Conservation (phyloP, 2,888 invertebrate genomes). For the Pyrochroa serraticornis region DNA sequence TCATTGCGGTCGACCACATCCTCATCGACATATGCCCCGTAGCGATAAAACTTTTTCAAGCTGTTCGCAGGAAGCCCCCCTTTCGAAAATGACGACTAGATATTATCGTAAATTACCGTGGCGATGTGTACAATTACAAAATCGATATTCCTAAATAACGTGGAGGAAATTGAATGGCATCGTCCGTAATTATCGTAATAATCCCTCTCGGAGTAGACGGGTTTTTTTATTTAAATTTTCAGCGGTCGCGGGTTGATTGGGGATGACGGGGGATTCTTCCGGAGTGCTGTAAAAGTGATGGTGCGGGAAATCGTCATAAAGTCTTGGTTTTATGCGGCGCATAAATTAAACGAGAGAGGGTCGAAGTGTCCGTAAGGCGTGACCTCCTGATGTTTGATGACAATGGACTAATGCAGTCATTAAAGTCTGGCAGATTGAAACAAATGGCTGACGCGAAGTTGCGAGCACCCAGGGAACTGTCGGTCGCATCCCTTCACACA, state of each 20-base stretch:
- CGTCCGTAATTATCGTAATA: conserved; percentile 21
- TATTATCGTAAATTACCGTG: conserved; percentile 23
- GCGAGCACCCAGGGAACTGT: conserved; percentile 56
- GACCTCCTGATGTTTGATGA: conserved; percentile 46
- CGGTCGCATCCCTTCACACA: conserved; percentile 61
- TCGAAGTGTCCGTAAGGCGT: conserved; percentile 38
- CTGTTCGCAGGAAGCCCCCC: conserved; percentile 9
- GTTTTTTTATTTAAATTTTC: neutral
- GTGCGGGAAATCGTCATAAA: conserved; percentile 32
- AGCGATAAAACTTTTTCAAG: conserved; percentile 4
- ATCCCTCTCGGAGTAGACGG: conserved; percentile 3
- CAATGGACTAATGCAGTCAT: conserved; percentile 50
- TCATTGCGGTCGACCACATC: conserved; percentile 40
- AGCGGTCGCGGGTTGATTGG: neutral
- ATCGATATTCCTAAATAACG: conserved; percentile 19
- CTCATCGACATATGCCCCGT: conserved; percentile 19
- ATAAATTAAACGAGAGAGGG: conserved; percentile 39
- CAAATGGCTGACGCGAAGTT: conserved; percentile 57
- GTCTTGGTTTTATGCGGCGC: conserved; percentile 30
- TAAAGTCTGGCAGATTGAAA: conserved; percentile 60
- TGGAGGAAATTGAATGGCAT: conserved; percentile 15
- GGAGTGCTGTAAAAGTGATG: neutral
- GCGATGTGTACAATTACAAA: conserved; percentile 22
- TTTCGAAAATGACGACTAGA: conserved; percentile 9
- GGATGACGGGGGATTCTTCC: neutral